Evolutionary conservation across 2,888 invertebrate genomes (phyloP).

Genomic region (Sminthurinus aureus): DNA sequence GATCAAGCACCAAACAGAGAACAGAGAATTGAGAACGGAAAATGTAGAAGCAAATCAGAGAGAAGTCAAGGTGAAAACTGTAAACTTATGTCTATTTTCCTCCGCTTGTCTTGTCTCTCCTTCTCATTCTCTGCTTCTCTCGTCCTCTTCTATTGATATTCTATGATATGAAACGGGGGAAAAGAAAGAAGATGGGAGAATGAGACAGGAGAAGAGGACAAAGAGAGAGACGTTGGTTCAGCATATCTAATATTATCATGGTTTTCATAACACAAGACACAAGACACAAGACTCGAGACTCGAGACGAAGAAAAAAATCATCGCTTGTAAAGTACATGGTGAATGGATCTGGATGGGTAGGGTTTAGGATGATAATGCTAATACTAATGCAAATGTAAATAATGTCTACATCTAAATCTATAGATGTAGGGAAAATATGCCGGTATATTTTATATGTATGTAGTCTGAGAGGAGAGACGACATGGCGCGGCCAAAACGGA

Average conservation of each 20-base stretch:
- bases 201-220: background rate
- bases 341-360: background rate
- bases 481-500: slow-evolving; percentile 19
- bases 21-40: no score
- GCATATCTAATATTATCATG: no score
- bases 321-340: background rate
- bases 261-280: no score
- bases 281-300: no score
- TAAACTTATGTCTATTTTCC: background rate
- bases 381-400: background rate
- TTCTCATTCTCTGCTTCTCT: background rate
- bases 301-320: no score
- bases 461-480: background rate
- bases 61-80: background rate
- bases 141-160: background rate
- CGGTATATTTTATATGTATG: background rate
- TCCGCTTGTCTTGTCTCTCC: background rate
- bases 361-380: background rate
- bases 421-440: background rate
- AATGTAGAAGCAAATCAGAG: background rate
- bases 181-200: no score
- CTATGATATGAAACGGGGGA: no score
- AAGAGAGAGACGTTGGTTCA: background rate
- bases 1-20: no score
- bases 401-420: background rate